Evolutionary conservation across 2,797 vertebrate species (phyloP), one percentile per base, ranked within the genome.

Genomic region (Hoplostethus atlanticus): DNA sequence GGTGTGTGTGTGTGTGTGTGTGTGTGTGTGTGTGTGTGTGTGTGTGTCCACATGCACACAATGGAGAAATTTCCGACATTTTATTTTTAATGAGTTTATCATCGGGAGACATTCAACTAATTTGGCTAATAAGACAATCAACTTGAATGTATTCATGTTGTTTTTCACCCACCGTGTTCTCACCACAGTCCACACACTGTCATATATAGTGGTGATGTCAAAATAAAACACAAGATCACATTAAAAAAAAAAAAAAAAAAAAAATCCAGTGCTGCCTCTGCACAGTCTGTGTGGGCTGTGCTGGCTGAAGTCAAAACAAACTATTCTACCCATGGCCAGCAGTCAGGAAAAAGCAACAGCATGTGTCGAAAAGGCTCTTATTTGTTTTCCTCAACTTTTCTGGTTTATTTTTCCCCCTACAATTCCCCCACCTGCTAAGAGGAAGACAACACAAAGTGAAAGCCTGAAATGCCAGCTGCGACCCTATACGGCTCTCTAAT

Each of bases 231-330:
- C 46, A 70, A 44, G 40, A 62, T 54, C 7, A 54, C 9, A 53
- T 6, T 48, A 48, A 71, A 17, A 64, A 9, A 16, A 34, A 48
- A 71, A 17, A 64, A 9, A 16, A 34, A 48, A 28, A 25, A 28
- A 42, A 76, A 61, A 53, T 48, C 28, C 40, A 74, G 12, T 67
- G 81, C 52, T 71, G 36, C 79, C 72, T 82, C 71, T 71, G 62
- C 73, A 66, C 70, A 73, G 53, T 56, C 71, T 84, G 80, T 81
- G 87, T 89, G 87, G 83, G 85, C 68, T 64, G 13, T 62, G 62
- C 64, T 83, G 84, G 86, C 84, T 84, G 53, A 77, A 81, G 76
- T 89, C 67, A 80, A 87, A 90, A 90, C 81, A 91, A 90, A 90
- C 75, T 58, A 84, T 76, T 75, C 75, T 76, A 75, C 65, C 84